phyloP scores from a whole-genome alignment of 2,113 vertebrate species.

The Nerophis lumbriciformis region DNA sequence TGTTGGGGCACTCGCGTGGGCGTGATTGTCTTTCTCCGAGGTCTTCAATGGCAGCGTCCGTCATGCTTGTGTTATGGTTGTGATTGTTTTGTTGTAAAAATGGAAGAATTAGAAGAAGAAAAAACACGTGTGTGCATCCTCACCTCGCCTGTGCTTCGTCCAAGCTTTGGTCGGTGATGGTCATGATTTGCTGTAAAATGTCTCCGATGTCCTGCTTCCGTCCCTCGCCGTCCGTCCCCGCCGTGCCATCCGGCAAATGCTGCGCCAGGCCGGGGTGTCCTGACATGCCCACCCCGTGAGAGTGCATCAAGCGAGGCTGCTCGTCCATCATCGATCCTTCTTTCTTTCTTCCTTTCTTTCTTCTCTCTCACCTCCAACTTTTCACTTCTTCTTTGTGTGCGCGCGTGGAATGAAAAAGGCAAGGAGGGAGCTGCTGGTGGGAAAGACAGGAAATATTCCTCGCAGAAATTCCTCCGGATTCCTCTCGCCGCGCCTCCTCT shows the following conservation, averaged over 20 bases:
- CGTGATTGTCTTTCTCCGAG: conserved; percentile 47
- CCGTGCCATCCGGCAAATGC: conserved; percentile 92
- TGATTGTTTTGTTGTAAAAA: background rate
- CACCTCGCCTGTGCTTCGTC: conserved; percentile 98
- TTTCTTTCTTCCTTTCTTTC: conserved; percentile 57
- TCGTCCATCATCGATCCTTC: conserved; percentile 86
- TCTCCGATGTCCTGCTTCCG: conserved; percentile 99
- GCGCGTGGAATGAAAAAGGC: background rate
- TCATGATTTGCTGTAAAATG: conserved; percentile 99
- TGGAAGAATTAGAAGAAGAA: background rate
- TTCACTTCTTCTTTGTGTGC: conserved; percentile 13
- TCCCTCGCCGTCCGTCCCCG: conserved; percentile 87
- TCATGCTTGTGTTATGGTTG: background rate
- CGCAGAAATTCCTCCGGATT: conserved; percentile 70
- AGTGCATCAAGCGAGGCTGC: conserved; percentile 94
- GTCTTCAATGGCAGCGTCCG: conserved; percentile 27
- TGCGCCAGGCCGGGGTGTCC: conserved; percentile 96
- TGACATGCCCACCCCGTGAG: conserved; percentile 93
- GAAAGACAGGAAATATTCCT: conserved; percentile 66
- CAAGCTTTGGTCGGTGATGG: conserved; percentile 98
- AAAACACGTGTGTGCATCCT: conserved; percentile 35
- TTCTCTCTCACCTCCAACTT: conserved; percentile 70
- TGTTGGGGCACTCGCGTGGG: conserved; percentile 50
- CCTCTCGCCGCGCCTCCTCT: conserved; percentile 63
- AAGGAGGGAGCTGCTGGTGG: conserved; percentile 24